Evolutionary conservation across 2,888 invertebrate genomes (phyloP).

Genomic region (Lasioglossum oenotherae): DNA sequence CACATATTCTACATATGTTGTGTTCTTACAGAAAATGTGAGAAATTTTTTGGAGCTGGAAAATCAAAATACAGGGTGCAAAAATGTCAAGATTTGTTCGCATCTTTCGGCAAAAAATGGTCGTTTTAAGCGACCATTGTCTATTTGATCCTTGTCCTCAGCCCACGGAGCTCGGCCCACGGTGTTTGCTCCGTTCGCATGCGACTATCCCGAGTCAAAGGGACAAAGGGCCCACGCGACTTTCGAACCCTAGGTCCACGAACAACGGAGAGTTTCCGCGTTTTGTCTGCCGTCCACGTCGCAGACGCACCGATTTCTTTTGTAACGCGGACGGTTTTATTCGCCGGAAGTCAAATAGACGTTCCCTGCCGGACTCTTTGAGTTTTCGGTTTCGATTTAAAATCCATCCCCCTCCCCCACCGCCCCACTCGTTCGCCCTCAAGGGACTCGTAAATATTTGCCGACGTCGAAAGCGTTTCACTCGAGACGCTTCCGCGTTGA

Average conservation of each 20-base stretch:
- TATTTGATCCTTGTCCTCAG: background rate
- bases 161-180: background rate
- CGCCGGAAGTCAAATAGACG: constrained; percentile 26
- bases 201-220: background rate
- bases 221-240: background rate
- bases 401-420: constrained; percentile 21
- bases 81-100: background rate
- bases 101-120: background rate
- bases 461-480: constrained; percentile 26
- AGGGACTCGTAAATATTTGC: constrained; percentile 57
- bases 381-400: constrained; percentile 28
- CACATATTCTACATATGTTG: too few relatives aligned
- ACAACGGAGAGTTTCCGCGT: background rate
- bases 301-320: constrained; percentile 5
- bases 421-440: background rate
- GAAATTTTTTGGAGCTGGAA: too few relatives aligned
- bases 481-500: constrained; percentile 34
- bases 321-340: constrained; percentile 12
- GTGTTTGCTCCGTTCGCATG: background rate
- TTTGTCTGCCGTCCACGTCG: background rate
- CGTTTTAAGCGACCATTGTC: background rate
- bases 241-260: background rate
- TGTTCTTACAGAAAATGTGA: too few relatives aligned
- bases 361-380: constrained; percentile 19
- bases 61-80: too few relatives aligned